Percentiles rank a stretch among this genome's conserved stretches.
Evolutionary conservation across 2,797 vertebrate genomes (phyloP).

Genomic region (Spinibarbus caldwelli): DNA sequence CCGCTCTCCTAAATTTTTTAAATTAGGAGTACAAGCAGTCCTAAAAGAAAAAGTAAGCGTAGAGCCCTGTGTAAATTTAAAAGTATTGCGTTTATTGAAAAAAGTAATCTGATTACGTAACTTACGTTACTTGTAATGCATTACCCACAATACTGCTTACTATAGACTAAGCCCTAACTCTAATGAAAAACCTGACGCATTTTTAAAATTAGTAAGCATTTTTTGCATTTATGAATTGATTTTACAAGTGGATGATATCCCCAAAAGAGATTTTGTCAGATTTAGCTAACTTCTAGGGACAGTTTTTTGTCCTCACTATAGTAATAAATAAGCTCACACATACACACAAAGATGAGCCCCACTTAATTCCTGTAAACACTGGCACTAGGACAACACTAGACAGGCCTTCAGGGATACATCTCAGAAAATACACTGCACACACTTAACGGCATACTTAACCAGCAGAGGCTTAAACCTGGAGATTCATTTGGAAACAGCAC

Average conservation of each 20-base stretch:
- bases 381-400: conserved; percentile 2
- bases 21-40: too few relatives aligned
- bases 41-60: too few relatives aligned
- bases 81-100: too few relatives aligned
- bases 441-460: background rate
- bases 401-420: conserved; percentile 14
- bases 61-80: too few relatives aligned
- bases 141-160: background rate
- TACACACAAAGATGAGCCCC: background rate
- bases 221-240: background rate
- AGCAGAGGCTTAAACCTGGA: background rate
- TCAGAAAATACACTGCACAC: background rate
- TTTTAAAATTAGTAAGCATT: background rate
- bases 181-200: background rate
- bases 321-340: too few relatives aligned
- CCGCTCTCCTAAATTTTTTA: too few relatives aligned
- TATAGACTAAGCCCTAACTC: background rate
- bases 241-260: background rate
- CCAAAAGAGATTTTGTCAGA: background rate
- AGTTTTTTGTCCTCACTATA: too few relatives aligned
- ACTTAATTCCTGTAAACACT: background rate
- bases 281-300: background rate
- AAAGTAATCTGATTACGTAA: background rate
- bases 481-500: background rate
- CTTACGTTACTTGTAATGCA: background rate